Evolutionary conservation across 2,797 vertebrate genomes (phyloP).

Genomic region (Manis crassicaudata): DNA sequence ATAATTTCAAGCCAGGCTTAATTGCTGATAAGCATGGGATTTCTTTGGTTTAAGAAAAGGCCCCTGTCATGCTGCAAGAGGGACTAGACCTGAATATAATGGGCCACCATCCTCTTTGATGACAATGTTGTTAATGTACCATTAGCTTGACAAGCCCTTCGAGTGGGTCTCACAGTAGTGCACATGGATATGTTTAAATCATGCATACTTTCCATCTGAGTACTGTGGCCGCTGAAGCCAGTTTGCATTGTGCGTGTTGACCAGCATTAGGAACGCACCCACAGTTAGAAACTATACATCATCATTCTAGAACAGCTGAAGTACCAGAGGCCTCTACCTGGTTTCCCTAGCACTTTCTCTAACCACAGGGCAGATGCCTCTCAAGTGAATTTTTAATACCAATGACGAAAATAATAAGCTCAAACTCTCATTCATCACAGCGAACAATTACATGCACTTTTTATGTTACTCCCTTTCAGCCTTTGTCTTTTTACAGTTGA

Average conservation of each 20-base stretch:
- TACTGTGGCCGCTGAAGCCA: background rate
- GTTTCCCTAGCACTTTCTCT: background rate
- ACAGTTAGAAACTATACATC: background rate
- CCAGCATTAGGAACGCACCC: background rate
- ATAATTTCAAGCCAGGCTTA: background rate
- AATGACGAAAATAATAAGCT: background rate
- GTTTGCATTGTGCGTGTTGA: background rate
- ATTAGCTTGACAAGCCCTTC: background rate
- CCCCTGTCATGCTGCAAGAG: background rate
- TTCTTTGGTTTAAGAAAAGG: constrained; percentile 42
- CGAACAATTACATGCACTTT: background rate
- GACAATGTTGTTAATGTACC: background rate
- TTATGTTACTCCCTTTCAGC: background rate
- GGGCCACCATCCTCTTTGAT: background rate
- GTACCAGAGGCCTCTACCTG: background rate
- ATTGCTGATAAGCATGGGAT: background rate
- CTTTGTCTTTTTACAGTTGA: background rate
- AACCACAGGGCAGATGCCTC: background rate
- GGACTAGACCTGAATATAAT: background rate
- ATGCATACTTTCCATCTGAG: background rate
- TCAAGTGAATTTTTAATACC: background rate
- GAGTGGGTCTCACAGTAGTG: background rate
- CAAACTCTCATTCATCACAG: background rate
- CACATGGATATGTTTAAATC: background rate
- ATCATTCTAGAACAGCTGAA: background rate